These are phyloP conservation scores for Aurelia aurita DNA, from an alignment of 30 jellyfish, hydroid and myxozoan species.

Conservation along the genomic window DNA sequence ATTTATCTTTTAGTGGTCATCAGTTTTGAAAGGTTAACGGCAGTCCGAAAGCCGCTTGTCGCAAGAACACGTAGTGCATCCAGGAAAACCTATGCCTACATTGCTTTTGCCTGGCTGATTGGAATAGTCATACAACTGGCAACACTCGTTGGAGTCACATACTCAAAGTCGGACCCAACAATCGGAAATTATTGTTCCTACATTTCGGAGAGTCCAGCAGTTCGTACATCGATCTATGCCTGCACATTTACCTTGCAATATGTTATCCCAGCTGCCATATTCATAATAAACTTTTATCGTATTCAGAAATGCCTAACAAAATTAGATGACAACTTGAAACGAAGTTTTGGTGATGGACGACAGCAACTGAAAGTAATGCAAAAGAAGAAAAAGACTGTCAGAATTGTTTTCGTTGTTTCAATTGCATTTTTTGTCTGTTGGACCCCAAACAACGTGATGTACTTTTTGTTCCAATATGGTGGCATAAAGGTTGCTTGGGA, in stretches of 20 bases:
- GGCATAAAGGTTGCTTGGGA: constrained; percentile 71
- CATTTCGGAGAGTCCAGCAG: constrained; percentile 8
- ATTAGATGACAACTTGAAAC: constrained; percentile 27
- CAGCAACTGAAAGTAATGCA: constrained; percentile 5
- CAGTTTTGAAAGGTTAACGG: constrained; percentile 81
- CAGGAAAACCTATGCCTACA: background rate
- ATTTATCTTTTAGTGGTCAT: constrained; percentile 73
- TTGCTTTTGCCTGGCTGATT: constrained; percentile 29
- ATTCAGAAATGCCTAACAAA: constrained; percentile 34
- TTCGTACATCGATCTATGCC: constrained; percentile 28
- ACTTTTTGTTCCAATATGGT: constrained; percentile 57
- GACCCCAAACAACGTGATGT: constrained; percentile 80
- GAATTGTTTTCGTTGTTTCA: constrained; percentile 40
- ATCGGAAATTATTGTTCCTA: constrained; percentile 71
- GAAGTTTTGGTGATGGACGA: constrained; percentile 24
- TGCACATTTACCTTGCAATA: constrained; percentile 43
- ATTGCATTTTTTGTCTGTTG: constrained; percentile 83
- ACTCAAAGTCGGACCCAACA: constrained; percentile 14
- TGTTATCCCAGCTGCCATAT: constrained; percentile 63
- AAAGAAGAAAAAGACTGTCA: constrained; percentile 52
- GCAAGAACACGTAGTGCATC: constrained; percentile 5
- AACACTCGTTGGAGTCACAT: constrained; percentile 60
- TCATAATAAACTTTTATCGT: constrained; percentile 49
- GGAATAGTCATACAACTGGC: constrained; percentile 71
- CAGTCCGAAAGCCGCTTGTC: constrained; percentile 63